A percentile compares a stretch with the other conserved stretches of the same genome.
Conservation (phyloP, 2,113 vertebrate species). For the Mobula birostris region DNA sequence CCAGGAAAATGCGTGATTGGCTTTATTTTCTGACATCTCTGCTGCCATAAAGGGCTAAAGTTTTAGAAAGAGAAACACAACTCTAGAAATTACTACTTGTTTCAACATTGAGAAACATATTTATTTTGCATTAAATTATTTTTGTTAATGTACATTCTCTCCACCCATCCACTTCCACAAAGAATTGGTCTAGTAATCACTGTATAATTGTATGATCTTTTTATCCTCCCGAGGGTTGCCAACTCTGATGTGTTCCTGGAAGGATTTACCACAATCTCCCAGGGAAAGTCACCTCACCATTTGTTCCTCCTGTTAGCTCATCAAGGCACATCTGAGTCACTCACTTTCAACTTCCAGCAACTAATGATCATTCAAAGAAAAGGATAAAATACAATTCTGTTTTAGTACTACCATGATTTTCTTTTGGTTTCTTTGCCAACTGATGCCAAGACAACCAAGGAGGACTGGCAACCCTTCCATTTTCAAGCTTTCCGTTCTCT, state of each 20-base stretch:
- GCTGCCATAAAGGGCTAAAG: neutral
- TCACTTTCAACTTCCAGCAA: neutral
- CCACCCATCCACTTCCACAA: neutral
- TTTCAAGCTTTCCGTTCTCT: neutral
- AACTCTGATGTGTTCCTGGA: neutral
- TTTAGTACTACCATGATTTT: neutral
- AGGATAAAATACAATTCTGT: neutral
- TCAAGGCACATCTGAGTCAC: too few relatives aligned
- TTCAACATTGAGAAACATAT: neutral
- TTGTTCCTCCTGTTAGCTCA: neutral
- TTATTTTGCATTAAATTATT: slow-evolving; percentile 25
- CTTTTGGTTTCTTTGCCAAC: neutral
- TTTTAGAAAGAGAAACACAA: neutral
- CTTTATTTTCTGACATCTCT: neutral
- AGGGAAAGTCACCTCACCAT: neutral
- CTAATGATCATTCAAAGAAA: neutral
- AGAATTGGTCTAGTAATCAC: neutral
- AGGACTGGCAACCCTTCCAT: neutral
- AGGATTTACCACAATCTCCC: neutral
- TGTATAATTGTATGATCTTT: neutral
- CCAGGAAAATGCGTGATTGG: neutral
- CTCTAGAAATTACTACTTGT: neutral
- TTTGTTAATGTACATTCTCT: slow-evolving; percentile 23
- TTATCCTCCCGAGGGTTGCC: neutral
- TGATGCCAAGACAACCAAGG: neutral